Percentiles rank a stretch among this genome's conserved stretches.
These are phyloP conservation scores for Tretioscincus oriximinensis DNA, from an alignment of 2,113 vertebrate species.

Conservation along the genomic window DNA sequence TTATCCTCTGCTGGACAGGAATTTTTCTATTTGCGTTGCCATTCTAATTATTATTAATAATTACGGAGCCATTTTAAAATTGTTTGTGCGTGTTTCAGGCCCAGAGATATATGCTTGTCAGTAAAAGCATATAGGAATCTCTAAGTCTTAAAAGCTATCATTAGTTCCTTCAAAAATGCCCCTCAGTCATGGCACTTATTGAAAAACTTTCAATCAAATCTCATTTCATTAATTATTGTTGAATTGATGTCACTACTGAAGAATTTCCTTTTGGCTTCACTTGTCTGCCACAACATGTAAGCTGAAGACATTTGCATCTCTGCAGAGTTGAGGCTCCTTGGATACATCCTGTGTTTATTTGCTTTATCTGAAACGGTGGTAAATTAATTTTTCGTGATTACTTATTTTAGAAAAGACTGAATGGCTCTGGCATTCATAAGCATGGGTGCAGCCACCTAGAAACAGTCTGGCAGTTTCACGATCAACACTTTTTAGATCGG, in stretches of 20 bases:
- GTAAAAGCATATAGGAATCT: neutral
- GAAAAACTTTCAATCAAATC: conserved; percentile 54
- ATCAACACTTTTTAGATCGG: neutral
- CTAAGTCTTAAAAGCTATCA: conserved; percentile 31
- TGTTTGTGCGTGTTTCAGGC: neutral
- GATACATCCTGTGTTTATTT: conserved; percentile 10
- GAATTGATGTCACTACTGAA: conserved; percentile 67
- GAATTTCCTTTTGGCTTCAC: conserved; percentile 62
- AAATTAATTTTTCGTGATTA: neutral
- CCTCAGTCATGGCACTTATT: conserved; percentile 44
- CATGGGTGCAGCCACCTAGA: neutral
- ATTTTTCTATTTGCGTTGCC: neutral
- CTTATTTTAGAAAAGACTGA: rapidly evolving
- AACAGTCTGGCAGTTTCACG: rapidly evolving
- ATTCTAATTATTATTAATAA: neutral
- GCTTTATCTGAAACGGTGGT: neutral
- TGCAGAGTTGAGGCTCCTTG: conserved; percentile 11
- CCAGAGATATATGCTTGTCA: no score
- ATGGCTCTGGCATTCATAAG: rapidly evolving
- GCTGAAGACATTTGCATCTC: conserved; percentile 33
- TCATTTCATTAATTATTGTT: conserved; percentile 54
- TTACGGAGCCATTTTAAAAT: neutral
- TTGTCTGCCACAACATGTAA: conserved; percentile 61
- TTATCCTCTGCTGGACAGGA: no score
- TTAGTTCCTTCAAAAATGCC: conserved; percentile 26